These are phyloP conservation scores for Drosophila algonquin DNA, from an alignment of 2,888 invertebrate genomes.

Conservation along the genomic window DNA sequence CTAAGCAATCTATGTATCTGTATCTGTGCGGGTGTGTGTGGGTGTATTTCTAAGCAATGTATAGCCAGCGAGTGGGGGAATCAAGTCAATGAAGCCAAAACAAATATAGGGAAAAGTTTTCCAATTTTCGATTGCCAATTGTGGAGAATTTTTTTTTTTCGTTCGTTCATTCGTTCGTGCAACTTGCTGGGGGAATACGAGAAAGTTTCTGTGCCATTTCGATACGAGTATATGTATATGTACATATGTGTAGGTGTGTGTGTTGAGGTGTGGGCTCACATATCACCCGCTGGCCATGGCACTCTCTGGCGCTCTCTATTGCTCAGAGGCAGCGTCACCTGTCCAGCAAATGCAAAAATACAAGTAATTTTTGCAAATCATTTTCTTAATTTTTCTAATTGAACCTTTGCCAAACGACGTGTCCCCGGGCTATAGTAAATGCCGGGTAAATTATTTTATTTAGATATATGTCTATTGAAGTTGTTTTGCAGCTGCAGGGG, in stretches of 20 bases:
- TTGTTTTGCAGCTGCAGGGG: constrained; percentile 31
- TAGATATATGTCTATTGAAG: constrained; percentile 21
- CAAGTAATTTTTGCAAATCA: not conserved
- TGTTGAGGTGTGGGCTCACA: not conserved
- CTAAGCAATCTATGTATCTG: constrained; percentile 24
- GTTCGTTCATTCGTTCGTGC: constrained; percentile 47
- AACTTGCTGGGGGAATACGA: constrained; percentile 71
- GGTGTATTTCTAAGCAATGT: constrained; percentile 9
- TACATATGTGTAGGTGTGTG: constrained; percentile 7
- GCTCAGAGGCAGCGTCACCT: not conserved
- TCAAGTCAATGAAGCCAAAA: constrained; percentile 78
- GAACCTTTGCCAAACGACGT: constrained; percentile 4
- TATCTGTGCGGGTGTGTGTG: not conserved
- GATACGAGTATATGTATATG: constrained; percentile 37
- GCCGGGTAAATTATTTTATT: constrained; percentile 34
- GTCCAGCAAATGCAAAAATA: constrained; percentile 10
- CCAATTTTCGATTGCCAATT: constrained; percentile 79
- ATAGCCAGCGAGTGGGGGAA: constrained; percentile 41
- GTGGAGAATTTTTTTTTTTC: constrained; percentile 59
- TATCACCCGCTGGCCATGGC: not conserved
- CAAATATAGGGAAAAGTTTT: constrained; percentile 78
- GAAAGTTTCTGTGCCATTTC: constrained; percentile 72
- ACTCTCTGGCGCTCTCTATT: constrained; percentile 12
- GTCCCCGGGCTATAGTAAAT: constrained; percentile 38
- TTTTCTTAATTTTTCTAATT: constrained; percentile 21